These are phyloP conservation scores for Drosophila repletoides DNA, from an alignment of 1,140 invertebrate genomes.

Conservation along the genomic window DNA sequence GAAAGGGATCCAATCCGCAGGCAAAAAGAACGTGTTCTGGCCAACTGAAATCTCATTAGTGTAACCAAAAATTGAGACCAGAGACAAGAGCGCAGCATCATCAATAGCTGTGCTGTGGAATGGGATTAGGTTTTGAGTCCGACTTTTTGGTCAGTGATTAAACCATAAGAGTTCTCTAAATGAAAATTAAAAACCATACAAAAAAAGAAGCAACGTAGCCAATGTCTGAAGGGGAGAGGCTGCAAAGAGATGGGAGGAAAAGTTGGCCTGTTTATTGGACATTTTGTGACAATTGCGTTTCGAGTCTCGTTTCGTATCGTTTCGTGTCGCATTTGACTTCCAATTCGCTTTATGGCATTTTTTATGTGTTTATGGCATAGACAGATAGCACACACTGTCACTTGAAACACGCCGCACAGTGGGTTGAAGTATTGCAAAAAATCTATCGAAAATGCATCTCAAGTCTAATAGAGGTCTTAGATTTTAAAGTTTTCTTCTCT, in stretches of 20 bases:
- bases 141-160: too few relatives aligned
- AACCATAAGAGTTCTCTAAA: slow-evolving; percentile 16
- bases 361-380: slow-evolving; percentile 73
- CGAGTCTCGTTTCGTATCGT: slow-evolving; percentile 12
- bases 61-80: neutral
- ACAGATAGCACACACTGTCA: slow-evolving; percentile 64
- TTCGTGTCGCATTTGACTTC: slow-evolving; percentile 68
- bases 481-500: too few relatives aligned
- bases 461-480: too few relatives aligned
- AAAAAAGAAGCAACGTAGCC: neutral
- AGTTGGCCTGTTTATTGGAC: slow-evolving; percentile 61
- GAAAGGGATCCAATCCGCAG: neutral
- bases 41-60: slow-evolving; percentile 18
- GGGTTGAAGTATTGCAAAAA: too few relatives aligned
- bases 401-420: too few relatives aligned
- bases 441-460: too few relatives aligned
- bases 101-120: too few relatives aligned
- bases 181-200: slow-evolving; percentile 29
- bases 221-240: neutral
- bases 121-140: too few relatives aligned
- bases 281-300: slow-evolving; percentile 62
- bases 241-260: neutral
- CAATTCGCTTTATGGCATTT: slow-evolving; percentile 77
- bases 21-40: neutral
- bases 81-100: too few relatives aligned